Evolutionary conservation across 37 sponge, comb jelly and placozoan genomes (phyloP), one percentile per base, ranked within the genome.

Genomic region (Petrosia ficiformis): DNA sequence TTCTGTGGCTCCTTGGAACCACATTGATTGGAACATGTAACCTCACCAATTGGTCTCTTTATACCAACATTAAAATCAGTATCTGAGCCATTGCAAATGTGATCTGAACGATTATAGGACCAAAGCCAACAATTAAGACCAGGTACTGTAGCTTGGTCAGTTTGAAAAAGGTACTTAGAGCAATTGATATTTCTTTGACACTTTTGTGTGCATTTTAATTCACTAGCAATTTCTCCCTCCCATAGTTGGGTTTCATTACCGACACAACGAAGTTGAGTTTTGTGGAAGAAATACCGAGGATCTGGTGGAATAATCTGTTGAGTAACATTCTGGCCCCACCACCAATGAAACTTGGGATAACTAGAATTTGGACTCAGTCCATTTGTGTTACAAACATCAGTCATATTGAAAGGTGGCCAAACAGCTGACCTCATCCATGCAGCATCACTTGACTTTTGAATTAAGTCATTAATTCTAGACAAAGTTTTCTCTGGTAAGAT

Each of bases 321-420:
- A 4, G 30, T 8, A 21, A 14, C 26, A 11, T 16, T 67, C 36
- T 82, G 64, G 4, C 14, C 38, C 14, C 39, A 24, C 83, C 83
- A 82, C 83, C 83, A 82, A 56, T 82, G 76, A 32, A 82, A 82
- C 59, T 82, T 82, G 34, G 83, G 83, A 36, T 75, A 68, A 3
- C n/a, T 68, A 6, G 8, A 6, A 16, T 8, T 52, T 2, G 65
- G 6, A 16, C 14, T 44, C 8, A 65, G 29, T 67, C 28, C 28
- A 57, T 59, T 28, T 6, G 21, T 67, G 39, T 82, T 61, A 34
- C 82, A 82, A 21, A n/a, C 52, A 48, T 82, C 82, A 10, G n/a
- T 63, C 10, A 16, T 33, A 2, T 68, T 77, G 40, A 82, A 82
- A 26, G 84, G 77, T 16, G 84, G 84, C 39, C 65, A 59, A 0